Conservation (phyloP, 2,113 vertebrate species). For the Propithecus coquereli region DNA sequence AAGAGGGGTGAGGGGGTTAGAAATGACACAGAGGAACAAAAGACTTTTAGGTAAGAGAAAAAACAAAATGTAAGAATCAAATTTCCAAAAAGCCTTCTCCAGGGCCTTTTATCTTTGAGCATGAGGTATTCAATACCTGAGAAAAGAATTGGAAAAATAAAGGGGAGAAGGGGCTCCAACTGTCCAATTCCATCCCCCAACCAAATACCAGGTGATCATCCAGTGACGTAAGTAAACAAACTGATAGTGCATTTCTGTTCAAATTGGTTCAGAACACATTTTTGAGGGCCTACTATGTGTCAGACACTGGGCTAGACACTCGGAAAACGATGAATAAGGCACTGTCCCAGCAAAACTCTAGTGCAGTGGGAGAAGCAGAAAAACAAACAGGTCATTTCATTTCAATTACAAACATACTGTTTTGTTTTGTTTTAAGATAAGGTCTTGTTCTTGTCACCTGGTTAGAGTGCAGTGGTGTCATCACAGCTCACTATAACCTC, state of each 20-base stretch:
- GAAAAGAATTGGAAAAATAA: neutral
- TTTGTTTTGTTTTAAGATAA: too few relatives aligned
- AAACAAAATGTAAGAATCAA: neutral
- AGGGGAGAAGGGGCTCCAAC: fast-evolving
- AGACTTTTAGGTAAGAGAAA: neutral
- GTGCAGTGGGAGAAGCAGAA: neutral
- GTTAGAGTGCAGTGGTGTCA: too few relatives aligned
- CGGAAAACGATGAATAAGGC: neutral
- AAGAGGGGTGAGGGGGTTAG: neutral
- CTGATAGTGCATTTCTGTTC: neutral
- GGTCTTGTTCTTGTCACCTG: too few relatives aligned
- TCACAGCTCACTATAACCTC: too few relatives aligned
- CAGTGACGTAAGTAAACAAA: neutral
- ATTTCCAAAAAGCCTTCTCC: neutral
- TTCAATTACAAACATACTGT: neutral
- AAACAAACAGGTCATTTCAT: neutral
- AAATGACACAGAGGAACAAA: neutral
- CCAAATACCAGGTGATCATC: neutral
- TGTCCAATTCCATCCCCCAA: neutral
- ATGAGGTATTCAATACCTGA: neutral
- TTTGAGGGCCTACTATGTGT: neutral
- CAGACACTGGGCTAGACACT: neutral
- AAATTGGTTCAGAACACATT: neutral
- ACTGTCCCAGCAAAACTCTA: neutral
- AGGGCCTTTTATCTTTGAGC: neutral